Percentiles rank a stretch among this genome's conserved stretches.
Evolutionary conservation across 2,888 invertebrate species (phyloP).

Genomic region (Conus canariensis): DNA sequence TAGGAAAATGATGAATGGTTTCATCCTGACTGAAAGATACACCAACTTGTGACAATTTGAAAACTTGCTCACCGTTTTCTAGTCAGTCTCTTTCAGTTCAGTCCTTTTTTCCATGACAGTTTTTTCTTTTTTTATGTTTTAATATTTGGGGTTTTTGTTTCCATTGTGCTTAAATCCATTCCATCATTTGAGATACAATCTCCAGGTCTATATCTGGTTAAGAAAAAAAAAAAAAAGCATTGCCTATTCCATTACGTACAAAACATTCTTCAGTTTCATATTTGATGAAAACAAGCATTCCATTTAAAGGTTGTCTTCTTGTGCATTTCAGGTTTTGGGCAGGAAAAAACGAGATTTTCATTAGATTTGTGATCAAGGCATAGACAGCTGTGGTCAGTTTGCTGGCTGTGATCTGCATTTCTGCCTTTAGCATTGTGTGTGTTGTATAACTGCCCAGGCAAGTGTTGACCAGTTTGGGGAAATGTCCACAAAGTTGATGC

Average conservation of each 20-base stretch:
- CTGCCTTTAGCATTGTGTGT: background rate
- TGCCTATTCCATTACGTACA: too few species aligned
- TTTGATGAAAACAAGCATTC: background rate
- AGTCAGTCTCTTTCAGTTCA: slow-evolving; percentile 21
- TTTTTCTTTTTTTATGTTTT: background rate
- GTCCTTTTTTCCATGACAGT: background rate
- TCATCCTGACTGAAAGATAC: background rate
- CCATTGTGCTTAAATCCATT: background rate
- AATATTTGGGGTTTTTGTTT: background rate
- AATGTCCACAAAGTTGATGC: background rate
- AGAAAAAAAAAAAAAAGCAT: too few species aligned
- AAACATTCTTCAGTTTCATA: too few species aligned
- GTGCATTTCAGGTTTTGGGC: background rate
- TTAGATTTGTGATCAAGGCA: too few species aligned
- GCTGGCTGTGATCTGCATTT: background rate
- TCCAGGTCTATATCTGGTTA: background rate
- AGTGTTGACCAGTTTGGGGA: background rate
- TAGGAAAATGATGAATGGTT: background rate
- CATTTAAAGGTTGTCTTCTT: background rate
- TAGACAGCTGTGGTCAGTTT: background rate
- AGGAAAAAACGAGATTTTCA: too few species aligned
- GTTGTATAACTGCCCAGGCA: background rate
- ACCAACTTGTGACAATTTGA: background rate
- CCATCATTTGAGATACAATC: background rate
- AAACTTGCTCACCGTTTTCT: slow-evolving; percentile 1